phyloP scores from a whole-genome alignment of 2,888 invertebrate species.

The Andrena bicolor region DNA sequence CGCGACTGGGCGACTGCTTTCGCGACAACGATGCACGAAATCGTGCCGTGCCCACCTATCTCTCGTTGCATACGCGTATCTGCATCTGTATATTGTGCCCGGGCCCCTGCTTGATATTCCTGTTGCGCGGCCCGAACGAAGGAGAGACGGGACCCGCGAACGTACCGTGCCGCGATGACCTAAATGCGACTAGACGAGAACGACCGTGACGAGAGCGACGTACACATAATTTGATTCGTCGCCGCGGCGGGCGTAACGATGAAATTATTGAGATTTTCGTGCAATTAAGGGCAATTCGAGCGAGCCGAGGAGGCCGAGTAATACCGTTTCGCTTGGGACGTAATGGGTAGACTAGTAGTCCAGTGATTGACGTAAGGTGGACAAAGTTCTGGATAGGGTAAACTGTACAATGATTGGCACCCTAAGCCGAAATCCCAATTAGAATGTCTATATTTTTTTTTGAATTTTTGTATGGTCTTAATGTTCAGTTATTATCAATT shows the following conservation, averaged over 20 bases:
- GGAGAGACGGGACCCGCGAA: conserved; percentile 55
- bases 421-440: too few relatives aligned
- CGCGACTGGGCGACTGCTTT: conserved; percentile 6
- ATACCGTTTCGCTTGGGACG: neutral
- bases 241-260: neutral
- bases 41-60: conserved; percentile 16
- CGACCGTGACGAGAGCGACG: conserved; percentile 51
- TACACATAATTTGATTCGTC: conserved; percentile 37
- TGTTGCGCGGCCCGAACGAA: conserved; percentile 64
- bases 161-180: conserved; percentile 59
- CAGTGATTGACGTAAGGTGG: neutral
- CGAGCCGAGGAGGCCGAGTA: conserved; percentile 12
- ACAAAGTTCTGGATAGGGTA: neutral
- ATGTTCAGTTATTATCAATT: too few relatives aligned
- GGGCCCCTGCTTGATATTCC: conserved; percentile 73
- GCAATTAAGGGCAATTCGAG: conserved; percentile 52
- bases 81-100: conserved; percentile 45
- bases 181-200: conserved; percentile 59
- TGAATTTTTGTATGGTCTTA: too few relatives aligned
- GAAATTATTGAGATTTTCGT: conserved; percentile 45
- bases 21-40: conserved; percentile 36
- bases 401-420: too few relatives aligned
- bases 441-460: too few relatives aligned
- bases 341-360: neutral
- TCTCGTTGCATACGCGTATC: conserved; percentile 41